These are phyloP conservation scores for Zosterops borbonicus DNA, from an alignment of 2,113 vertebrate genomes.

Conservation along the genomic window DNA sequence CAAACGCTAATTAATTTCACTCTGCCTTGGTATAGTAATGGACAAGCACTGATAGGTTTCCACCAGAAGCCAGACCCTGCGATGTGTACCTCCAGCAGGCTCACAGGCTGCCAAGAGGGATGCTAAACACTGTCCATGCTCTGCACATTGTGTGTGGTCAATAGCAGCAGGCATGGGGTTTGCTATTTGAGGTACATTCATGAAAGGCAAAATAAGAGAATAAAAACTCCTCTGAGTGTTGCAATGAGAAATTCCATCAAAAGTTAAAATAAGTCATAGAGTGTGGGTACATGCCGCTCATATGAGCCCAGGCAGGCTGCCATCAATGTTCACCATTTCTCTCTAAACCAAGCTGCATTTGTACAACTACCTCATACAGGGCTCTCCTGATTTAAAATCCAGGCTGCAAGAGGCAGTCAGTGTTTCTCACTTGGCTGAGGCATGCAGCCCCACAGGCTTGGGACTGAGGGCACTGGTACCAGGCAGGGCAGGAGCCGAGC, in stretches of 20 bases:
- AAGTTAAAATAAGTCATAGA: neutral
- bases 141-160: neutral
- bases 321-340: rapidly evolving
- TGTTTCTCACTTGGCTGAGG: neutral
- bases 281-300: rapidly evolving
- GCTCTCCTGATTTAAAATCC: neutral
- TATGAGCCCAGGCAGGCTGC: neutral
- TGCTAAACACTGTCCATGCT: neutral
- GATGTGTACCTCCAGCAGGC: neutral
- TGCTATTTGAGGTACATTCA: neutral
- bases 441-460: rapidly evolving
- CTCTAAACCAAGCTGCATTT: neutral
- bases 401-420: neutral
- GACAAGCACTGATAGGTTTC: neutral
- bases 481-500: rapidly evolving
- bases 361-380: neutral
- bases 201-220: neutral
- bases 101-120: neutral
- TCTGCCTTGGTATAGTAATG: neutral
- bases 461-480: rapidly evolving
- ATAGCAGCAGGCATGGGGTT: neutral
- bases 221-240: neutral
- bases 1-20: neutral
- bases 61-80: neutral
- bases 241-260: neutral